These are phyloP conservation scores for Eubasilissa splendida DNA, from an alignment of 2,888 invertebrate genomes.

Conservation along the genomic window DNA sequence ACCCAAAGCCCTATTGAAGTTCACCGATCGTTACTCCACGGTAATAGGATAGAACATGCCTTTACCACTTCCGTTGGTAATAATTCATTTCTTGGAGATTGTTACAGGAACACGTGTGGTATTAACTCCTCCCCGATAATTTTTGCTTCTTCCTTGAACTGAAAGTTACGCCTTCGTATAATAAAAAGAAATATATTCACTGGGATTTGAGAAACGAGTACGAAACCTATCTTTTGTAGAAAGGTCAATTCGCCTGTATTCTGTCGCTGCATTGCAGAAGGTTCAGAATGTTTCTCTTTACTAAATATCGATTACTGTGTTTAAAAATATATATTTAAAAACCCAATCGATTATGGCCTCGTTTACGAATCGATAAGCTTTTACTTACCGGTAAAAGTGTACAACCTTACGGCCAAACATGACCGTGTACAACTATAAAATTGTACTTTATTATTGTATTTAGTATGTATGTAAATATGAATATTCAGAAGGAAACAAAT, in stretches of 20 bases:
- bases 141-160: constrained; percentile 42
- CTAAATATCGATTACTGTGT: not conserved
- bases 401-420: no score
- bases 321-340: not conserved
- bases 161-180: constrained; percentile 7
- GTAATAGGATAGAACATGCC: constrained; percentile 11
- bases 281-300: no score
- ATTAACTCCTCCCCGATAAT: constrained; percentile 52
- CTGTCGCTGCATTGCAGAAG: no score
- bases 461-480: no score
- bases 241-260: not conserved
- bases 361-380: no score
- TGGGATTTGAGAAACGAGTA: not conserved
- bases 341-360: not conserved
- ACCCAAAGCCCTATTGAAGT: not conserved
- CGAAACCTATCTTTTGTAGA: not conserved
- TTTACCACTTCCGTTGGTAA: constrained; percentile 19
- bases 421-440: no score
- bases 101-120: constrained; percentile 55
- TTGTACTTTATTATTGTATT: no score
- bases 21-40: constrained; percentile 14
- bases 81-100: constrained; percentile 53
- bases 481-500: no score
- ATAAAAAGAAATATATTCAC: not conserved
- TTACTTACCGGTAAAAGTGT: no score